A percentile compares a stretch with the other conserved stretches of the same genome.
Evolutionary conservation across 2,113 vertebrate genomes (phyloP).

Genomic region (Heterocephalus glaber): DNA sequence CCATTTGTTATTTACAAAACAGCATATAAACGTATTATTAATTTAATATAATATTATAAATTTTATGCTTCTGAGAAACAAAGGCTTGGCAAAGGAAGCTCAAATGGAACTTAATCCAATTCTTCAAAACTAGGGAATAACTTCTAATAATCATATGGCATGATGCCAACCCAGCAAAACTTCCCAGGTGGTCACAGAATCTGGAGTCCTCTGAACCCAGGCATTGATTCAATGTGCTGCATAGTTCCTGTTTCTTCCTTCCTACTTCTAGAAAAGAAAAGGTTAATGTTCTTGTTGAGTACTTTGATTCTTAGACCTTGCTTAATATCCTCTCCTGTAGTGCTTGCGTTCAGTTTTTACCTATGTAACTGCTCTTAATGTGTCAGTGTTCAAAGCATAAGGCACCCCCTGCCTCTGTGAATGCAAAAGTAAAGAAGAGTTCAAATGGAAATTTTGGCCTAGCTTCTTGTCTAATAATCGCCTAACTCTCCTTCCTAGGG

Average conservation of each 20-base stretch:
- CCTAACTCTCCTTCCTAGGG: conserved; percentile 76
- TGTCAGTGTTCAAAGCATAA: conserved; percentile 71
- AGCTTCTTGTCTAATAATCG: conserved; percentile 76
- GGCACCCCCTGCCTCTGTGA: conserved; percentile 72
- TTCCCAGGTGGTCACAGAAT: neutral
- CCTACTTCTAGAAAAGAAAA: conserved; percentile 67
- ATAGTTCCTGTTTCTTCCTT: conserved; percentile 16
- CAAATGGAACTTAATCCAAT: conserved; percentile 44
- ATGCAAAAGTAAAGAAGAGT: conserved; percentile 79
- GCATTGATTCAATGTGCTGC: neutral
- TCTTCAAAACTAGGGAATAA: conserved; percentile 27
- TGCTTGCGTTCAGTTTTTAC: conserved; percentile 78
- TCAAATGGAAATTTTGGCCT: conserved; percentile 78
- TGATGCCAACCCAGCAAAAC: neutral
- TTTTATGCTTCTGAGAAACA: conserved; percentile 54
- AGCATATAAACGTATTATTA: neutral
- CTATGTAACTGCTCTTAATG: conserved; percentile 76
- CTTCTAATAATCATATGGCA: neutral
- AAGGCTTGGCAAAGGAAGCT: conserved; percentile 11
- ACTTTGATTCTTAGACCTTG: conserved; percentile 78
- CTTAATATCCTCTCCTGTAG: conserved; percentile 80
- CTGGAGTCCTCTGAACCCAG: neutral
- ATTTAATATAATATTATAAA: neutral
- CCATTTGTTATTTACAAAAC: neutral
- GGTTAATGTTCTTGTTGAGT: conserved; percentile 77